Conservation (phyloP, 2,797 vertebrate genomes). For the Cyclopterus lumpus region DNA sequence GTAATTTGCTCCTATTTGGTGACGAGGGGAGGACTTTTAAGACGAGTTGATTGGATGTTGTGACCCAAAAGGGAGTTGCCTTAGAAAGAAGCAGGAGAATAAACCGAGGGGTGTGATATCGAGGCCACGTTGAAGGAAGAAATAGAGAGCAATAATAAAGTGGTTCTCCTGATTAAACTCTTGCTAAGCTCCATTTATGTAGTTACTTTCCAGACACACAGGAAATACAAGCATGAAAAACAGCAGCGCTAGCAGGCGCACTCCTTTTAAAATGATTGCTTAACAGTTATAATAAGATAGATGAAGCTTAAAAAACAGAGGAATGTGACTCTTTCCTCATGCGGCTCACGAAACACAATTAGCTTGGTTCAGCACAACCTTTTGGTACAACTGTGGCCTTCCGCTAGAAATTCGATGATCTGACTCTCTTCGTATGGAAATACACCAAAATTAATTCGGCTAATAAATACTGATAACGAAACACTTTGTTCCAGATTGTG, state of each 20-base stretch:
- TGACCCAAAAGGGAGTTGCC: constrained; percentile 24
- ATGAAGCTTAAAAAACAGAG: constrained; percentile 7
- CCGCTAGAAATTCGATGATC: constrained; percentile 11
- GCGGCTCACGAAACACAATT: constrained; percentile 11
- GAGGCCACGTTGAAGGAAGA: constrained; percentile 32
- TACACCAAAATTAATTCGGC: constrained; percentile 36
- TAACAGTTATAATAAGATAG: background rate
- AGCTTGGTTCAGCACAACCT: constrained; percentile 19
- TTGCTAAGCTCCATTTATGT: constrained; percentile 47
- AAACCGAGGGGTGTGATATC: constrained; percentile 32
- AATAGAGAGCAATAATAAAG: constrained; percentile 39
- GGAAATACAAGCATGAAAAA: constrained; percentile 30
- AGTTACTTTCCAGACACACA: background rate
- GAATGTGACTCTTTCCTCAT: constrained; percentile 8
- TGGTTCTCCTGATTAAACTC: constrained; percentile 49
- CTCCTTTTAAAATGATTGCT: constrained; percentile 25
- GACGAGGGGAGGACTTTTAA: background rate
- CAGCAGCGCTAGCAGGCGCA: constrained; percentile 13
- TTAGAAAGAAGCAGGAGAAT: constrained; percentile 23
- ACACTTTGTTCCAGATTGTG: constrained; percentile 5
- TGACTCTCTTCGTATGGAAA: constrained; percentile 48
- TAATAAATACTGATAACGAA: constrained; percentile 19
- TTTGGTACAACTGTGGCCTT: background rate
- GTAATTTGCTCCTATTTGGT: constrained; percentile 28
- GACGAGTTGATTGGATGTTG: constrained; percentile 22